Base-by-base conservation (phyloP, 1,140 invertebrate species). In the Caenorhabditis inopinata region DNA sequence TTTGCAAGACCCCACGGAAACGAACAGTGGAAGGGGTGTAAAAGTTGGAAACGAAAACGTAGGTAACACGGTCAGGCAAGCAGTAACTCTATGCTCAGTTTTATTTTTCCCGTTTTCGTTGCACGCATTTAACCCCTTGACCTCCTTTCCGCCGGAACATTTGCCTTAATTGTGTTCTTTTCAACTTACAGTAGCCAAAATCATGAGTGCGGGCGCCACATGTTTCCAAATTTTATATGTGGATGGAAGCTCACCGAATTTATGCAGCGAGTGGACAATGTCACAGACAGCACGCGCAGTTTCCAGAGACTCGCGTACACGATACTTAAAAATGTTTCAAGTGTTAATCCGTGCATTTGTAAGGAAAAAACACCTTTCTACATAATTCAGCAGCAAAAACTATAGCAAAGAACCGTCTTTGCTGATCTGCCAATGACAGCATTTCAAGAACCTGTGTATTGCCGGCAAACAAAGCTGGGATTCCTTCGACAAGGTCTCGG, bases 281-380 rank as follows among this genome's bases (percentile, higher is more conserved):
- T 68, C 58, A 21, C 25, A 29, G 0, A 68, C 58, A 21, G 2
- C 25, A 16, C 58, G 58, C 3, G 58, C 32, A 3, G 58, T 29
- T 2, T 38, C 25, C n/a, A 68, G 58, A 11, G 58, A 38, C 32
- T 68, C 58, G 2, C 25, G 58, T 2, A 68, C 58, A n/a, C 58
- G 58, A 21, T 68, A 68, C 58, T 68, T 29, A 38, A 68, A 68
- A n/a, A n/a, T n/a, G 11, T 18, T 7, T 32, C 11, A 21, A 42
- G 6, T 29, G 6, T 12, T 16, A 38, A 38, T 2, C 27, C 14
- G 5, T 42, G 6, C 5, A 42, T 42, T 42, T 42, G 5, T 42
- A 42, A 42, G 14, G 38, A 42, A n/a, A n/a, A n/a, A n/a, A n/a
- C n/a, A 68, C 58, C n/a, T 68, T 68, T 68, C 58, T 68, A 42